Evolutionary conservation across 35 echinoderm and acorn worm genomes (phyloP).

Genomic region (Stichopus chloronotus): DNA sequence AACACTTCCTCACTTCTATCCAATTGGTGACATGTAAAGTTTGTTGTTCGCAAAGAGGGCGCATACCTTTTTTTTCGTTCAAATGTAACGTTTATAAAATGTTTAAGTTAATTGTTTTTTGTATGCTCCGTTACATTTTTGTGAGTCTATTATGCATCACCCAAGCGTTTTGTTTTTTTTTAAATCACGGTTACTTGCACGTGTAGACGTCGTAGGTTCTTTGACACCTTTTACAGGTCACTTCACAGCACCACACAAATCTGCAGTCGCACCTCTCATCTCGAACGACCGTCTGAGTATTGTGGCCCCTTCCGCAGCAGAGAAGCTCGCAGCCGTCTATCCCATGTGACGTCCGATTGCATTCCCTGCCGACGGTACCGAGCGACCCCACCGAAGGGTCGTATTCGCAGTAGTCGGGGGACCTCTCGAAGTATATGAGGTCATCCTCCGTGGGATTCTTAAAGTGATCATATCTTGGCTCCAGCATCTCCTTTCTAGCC

Average conservation of each 20-base stretch:
- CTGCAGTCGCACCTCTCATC: slow-evolving; percentile 86
- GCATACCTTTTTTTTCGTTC: neutral
- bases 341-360: slow-evolving; percentile 80
- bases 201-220: slow-evolving; percentile 83
- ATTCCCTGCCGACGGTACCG: slow-evolving; percentile 76
- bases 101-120: neutral
- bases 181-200: slow-evolving; percentile 72
- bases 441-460: slow-evolving; percentile 81
- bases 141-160: neutral
- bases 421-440: slow-evolving; percentile 88
- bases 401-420: slow-evolving; percentile 80
- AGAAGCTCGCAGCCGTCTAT: slow-evolving; percentile 90
- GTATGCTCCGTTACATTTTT: neutral
- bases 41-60: too few species aligned
- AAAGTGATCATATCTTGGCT: slow-evolving; percentile 71
- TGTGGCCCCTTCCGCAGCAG: slow-evolving; percentile 94
- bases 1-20: too few species aligned
- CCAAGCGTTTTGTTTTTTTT: neutral
- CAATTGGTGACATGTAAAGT: too few species aligned
- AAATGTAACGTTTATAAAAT: neutral
- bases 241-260: slow-evolving; percentile 98
- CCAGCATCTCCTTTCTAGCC: slow-evolving; percentile 49
- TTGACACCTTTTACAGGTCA: slow-evolving; percentile 76
- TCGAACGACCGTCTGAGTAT: slow-evolving; percentile 66
- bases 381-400: slow-evolving; percentile 81